phyloP scores from a whole-genome alignment of 2,888 invertebrate species.

The Drosophila quinaria region DNA sequence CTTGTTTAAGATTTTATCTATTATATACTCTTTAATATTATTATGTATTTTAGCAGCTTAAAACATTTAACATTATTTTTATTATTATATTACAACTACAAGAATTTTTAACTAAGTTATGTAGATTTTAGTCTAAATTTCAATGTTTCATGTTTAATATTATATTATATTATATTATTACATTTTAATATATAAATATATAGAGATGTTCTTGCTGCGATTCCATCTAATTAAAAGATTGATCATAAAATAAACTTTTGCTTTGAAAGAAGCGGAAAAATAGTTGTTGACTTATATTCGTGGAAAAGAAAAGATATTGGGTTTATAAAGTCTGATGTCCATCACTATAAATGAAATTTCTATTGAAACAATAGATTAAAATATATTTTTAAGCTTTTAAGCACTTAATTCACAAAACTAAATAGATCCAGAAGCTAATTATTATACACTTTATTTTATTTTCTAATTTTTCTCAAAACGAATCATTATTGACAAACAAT shows the following conservation, averaged over 20 bases:
- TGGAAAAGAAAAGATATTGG: background rate
- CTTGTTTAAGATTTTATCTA: conserved; percentile 38
- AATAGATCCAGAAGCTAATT: too few species aligned
- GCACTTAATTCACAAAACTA: too few species aligned
- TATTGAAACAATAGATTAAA: too few species aligned
- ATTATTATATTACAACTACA: conserved; percentile 16
- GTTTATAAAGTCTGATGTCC: background rate
- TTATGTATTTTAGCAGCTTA: conserved; percentile 62
- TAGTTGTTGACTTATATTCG: background rate
- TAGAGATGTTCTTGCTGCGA: conserved; percentile 21
- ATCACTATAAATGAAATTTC: too few species aligned
- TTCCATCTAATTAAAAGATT: conserved; percentile 29
- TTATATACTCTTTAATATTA: conserved; percentile 28
- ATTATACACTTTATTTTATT: too few species aligned
- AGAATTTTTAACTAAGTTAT: conserved; percentile 64
- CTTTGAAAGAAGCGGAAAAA: conserved; percentile 44
- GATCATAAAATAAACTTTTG: conserved; percentile 54
- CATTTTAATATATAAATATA: conserved; percentile 9
- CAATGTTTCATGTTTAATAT: conserved; percentile 44
- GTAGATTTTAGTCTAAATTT: conserved; percentile 61
- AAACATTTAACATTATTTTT: conserved; percentile 35
- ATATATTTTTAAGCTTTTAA: too few species aligned
- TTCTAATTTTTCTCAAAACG: too few species aligned
- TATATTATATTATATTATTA: conserved; percentile 20
- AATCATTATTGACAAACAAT: too few species aligned